Evolutionary conservation across 2,888 invertebrate species (phyloP).

Genomic region (Lordiphosa andalusiaca): DNA sequence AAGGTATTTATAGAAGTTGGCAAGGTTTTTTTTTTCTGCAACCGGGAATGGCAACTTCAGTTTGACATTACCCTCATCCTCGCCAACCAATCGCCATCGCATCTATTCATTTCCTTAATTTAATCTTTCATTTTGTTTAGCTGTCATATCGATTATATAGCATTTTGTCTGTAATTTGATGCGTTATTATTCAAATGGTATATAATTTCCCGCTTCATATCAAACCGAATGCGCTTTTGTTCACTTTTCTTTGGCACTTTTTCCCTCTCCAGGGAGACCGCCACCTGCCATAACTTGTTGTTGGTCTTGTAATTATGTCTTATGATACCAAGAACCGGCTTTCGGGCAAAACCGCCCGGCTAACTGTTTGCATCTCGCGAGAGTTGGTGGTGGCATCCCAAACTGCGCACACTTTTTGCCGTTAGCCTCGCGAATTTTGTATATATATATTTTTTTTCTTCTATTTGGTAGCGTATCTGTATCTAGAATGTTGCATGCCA

Average conservation of each 20-base stretch:
- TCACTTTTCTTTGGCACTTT: constrained; percentile 32
- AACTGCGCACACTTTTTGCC: constrained; percentile 57
- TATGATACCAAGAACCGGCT: too few species aligned
- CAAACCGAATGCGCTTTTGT: constrained; percentile 28
- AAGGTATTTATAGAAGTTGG: too few species aligned
- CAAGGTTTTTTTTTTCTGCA: too few species aligned
- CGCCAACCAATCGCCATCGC: too few species aligned
- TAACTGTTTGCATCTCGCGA: constrained; percentile 32
- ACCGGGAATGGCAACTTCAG: too few species aligned
- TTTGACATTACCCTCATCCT: too few species aligned
- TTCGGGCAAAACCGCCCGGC: not conserved
- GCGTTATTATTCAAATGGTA: constrained; percentile 69
- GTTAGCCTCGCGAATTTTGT: constrained; percentile 48
- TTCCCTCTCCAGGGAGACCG: constrained; percentile 9
- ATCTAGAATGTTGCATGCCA: constrained; percentile 57
- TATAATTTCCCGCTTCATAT: constrained; percentile 58
- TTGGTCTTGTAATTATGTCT: constrained; percentile 3
- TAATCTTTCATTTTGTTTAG: constrained; percentile 4
- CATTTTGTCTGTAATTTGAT: constrained; percentile 54
- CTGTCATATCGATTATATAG: constrained; percentile 41
- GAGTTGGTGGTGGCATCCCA: constrained; percentile 10
- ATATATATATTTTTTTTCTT: constrained; percentile 3
- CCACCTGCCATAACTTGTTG: constrained; percentile 2
- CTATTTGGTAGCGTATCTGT: constrained; percentile 57
- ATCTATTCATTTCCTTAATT: too few species aligned